Evolutionary conservation across 92 coral and sea anemone genomes (phyloP).

Genomic region (Epizoanthus rinbou): DNA sequence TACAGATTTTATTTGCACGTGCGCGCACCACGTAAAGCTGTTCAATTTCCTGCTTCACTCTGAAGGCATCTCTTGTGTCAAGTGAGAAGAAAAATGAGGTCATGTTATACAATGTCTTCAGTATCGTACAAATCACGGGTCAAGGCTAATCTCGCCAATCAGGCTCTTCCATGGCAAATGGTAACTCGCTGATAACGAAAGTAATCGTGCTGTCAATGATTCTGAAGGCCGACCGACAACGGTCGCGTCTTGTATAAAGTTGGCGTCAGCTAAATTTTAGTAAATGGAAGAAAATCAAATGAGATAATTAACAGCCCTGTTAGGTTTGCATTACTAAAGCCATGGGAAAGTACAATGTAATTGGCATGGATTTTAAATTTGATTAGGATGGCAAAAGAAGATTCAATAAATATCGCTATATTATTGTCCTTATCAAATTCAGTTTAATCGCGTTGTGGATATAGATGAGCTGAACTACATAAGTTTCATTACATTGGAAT

Average conservation of each 20-base stretch:
- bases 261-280: conserved; percentile 23
- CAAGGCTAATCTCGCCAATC: not conserved
- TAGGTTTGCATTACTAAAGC: not conserved
- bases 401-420: too few relatives aligned
- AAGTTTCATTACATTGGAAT: too few relatives aligned
- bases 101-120: not conserved
- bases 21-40: not conserved
- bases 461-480: too few relatives aligned
- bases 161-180: conserved; percentile 1
- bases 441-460: too few relatives aligned
- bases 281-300: not conserved
- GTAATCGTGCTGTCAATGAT: conserved; percentile 6
- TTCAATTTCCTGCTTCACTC: conserved; percentile 21
- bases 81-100: conserved; percentile 10
- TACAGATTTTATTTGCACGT: not conserved
- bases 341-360: not conserved
- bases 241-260: conserved; percentile 32
- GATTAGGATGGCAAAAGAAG: too few relatives aligned
- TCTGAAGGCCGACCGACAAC: conserved; percentile 29
- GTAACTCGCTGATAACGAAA: conserved; percentile 34
- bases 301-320: not conserved
- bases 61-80: not conserved
- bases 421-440: too few relatives aligned
- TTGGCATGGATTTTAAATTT: too few relatives aligned
- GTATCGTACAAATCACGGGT: conserved; percentile 7